These are phyloP conservation scores for Raphicerus campestris DNA, from an alignment of 2,113 vertebrate species.

Conservation along the genomic window DNA sequence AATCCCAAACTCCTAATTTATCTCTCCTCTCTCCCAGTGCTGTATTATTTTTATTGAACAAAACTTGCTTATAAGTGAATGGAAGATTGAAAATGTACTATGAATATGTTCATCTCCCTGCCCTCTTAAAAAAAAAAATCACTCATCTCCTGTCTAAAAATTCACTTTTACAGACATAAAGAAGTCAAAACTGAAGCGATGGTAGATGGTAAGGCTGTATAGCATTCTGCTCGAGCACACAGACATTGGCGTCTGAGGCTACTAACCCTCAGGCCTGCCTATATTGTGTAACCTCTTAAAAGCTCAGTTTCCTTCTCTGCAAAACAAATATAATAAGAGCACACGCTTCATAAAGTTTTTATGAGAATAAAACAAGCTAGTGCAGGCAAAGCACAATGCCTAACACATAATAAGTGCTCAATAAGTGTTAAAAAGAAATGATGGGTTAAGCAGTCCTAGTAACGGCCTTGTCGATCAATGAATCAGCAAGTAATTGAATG, in stretches of 20 bases:
- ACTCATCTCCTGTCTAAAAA: background rate
- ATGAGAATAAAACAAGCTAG: background rate
- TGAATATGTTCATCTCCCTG: background rate
- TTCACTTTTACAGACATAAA: background rate
- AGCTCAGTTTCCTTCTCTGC: background rate
- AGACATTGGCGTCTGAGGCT: background rate
- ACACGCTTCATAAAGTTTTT: background rate
- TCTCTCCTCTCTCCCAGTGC: background rate
- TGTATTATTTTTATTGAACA: background rate
- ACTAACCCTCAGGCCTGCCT: background rate
- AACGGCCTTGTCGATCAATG: background rate
- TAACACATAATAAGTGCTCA: background rate
- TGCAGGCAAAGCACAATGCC: background rate
- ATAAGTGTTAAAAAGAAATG: background rate
- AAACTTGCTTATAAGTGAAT: background rate
- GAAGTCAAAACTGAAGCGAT: background rate
- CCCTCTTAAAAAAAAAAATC: background rate
- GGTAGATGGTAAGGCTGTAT: fast-evolving
- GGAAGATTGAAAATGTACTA: background rate
- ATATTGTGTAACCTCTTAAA: background rate
- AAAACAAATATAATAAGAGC: constrained; percentile 15
- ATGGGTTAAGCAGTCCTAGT: background rate
- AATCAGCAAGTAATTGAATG: background rate
- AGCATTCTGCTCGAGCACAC: background rate
- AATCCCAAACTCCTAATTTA: background rate